Evolutionary conservation across 2,888 invertebrate species (phyloP).

Genomic region (Aquatica leii): DNA sequence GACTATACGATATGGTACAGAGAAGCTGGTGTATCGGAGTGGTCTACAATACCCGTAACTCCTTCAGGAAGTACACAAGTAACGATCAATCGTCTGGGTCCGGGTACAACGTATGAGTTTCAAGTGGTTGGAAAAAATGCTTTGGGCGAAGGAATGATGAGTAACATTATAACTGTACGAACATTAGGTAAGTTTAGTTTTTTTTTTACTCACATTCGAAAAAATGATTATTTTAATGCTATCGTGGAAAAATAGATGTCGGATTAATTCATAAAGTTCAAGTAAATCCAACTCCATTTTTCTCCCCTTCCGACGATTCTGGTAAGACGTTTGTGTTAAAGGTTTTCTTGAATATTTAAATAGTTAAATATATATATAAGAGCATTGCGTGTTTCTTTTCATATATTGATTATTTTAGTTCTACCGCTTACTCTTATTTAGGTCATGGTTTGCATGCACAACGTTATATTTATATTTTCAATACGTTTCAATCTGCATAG

Average conservation of each 20-base stretch:
- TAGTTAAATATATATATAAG: constrained; percentile 31
- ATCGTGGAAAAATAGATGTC: constrained; percentile 58
- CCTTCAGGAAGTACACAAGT: constrained; percentile 90
- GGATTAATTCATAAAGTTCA: constrained; percentile 69
- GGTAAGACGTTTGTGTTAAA: constrained; percentile 64
- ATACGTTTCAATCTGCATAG: constrained; percentile 20
- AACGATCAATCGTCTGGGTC: constrained; percentile 89
- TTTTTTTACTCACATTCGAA: constrained; percentile 15
- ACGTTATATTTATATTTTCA: constrained; percentile 26
- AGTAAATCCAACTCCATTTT: constrained; percentile 73
- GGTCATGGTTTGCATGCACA: constrained; percentile 43
- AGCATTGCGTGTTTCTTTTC: constrained; percentile 36
- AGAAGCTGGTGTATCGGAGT: constrained; percentile 86
- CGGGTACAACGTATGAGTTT: constrained; percentile 94
- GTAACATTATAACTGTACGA: constrained; percentile 88
- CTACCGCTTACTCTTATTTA: constrained; percentile 38
- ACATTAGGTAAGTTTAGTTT: constrained; percentile 78
- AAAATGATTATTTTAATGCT: constrained; percentile 41
- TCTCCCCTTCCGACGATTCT: constrained; percentile 74
- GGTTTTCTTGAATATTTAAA: constrained; percentile 13
- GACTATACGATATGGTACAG: constrained; percentile 96
- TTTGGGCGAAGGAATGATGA: constrained; percentile 95
- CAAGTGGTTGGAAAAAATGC: constrained; percentile 95
- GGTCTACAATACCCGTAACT: constrained; percentile 93
- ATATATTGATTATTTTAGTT: constrained; percentile 38